Base-by-base conservation (phyloP, 2,797 vertebrate genomes). In the Hoplostethus atlanticus region DNA sequence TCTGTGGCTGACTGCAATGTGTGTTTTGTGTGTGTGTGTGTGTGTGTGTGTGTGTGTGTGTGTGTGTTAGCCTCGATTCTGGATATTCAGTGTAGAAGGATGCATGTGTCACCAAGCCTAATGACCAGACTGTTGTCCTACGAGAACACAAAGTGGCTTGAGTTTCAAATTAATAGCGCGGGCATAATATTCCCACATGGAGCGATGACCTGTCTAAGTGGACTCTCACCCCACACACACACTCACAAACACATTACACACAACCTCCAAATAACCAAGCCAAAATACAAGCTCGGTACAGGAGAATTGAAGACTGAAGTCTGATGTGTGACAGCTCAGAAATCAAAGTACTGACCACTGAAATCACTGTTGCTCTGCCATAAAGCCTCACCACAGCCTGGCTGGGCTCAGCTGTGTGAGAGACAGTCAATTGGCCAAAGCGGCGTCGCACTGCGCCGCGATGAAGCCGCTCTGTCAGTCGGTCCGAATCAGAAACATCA, bases 31-130 rank as follows among this genome's bases (percentile, higher is more conserved):
- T 34, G 46, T 48, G 6, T 34, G 46, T 48, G 15, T 21, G 21
- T 42, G 15, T n/a, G 48, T 59, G 25, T 58, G 31, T 76, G 34
- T 71, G 56, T 71, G 53, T 38, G 63, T 36, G 16, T 51, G 48
- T 36, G 44, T 21, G 47, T 69, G 50, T 75, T 76, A 73, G 57
- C 68, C 83, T 80, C 51, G 72, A 84, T 73, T 72, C 56, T 3
- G 0, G 3, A 31, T 21, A 72, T 74, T 82, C 16, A 52, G 44
- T 12, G 28, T 30, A 63, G 60, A 78, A 40, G 21, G 44, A 78
- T 89, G 34, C 38, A 55, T 31, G 40, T 67, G 52, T 55, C 40
- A 46, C 10, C 28, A 31, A 25, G 21, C 48, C n/a, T 59, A 59
- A 48, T 46, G 48, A 76, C 17, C 3, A 6, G 54, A 53, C 2